Evolutionary conservation across 2,797 vertebrate genomes (phyloP).

Genomic region (Myotis pilosus): DNA sequence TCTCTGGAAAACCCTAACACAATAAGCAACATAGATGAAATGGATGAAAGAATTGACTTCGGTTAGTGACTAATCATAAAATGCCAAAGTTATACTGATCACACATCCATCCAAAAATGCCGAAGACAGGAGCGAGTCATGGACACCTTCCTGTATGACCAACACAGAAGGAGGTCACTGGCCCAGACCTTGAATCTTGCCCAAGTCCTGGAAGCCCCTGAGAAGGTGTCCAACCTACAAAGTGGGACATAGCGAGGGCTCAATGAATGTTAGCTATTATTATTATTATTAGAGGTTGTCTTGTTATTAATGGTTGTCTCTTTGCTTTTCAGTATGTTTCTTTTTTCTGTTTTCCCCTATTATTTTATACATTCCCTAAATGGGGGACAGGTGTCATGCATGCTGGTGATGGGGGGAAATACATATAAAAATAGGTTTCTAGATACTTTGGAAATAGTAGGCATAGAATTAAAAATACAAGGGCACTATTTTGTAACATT

Average conservation of each 20-base stretch:
- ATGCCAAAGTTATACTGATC: not conserved
- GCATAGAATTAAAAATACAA: not conserved
- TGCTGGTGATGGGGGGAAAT: not conserved
- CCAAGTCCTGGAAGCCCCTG: not conserved
- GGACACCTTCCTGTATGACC: not conserved
- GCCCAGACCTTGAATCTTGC: not conserved
- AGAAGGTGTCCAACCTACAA: not conserved
- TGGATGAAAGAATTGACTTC: not conserved
- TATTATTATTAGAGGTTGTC: not conserved
- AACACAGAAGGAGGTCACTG: not conserved
- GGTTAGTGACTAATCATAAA: not conserved
- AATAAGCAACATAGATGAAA: not conserved
- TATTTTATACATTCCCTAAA: not conserved
- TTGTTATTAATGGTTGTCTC: not conserved
- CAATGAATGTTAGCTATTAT: not conserved
- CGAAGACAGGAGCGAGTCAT: not conserved
- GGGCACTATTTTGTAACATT: not conserved
- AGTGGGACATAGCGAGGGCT: not conserved
- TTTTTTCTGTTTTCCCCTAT: not conserved
- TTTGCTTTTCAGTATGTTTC: not conserved
- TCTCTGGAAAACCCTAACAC: not conserved
- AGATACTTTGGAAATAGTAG: not conserved
- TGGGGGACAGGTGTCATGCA: not conserved
- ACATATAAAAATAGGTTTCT: not conserved
- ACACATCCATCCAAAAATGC: not conserved